phyloP scores from a whole-genome alignment of 2,888 invertebrate genomes.

The Euzetes globulus region DNA sequence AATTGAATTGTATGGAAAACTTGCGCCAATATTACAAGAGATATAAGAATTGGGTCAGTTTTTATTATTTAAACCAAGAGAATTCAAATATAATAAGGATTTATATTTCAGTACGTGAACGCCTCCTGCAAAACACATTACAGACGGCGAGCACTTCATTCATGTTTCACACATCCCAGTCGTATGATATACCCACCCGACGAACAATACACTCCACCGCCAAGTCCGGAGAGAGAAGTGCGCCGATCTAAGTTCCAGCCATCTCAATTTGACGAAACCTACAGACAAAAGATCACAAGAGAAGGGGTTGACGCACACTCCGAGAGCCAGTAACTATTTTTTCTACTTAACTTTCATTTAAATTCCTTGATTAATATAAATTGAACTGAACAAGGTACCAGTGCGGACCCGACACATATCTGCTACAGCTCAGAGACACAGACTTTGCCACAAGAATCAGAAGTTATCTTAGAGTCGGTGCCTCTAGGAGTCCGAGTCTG shows the following conservation, averaged over 20 bases:
- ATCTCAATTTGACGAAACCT: conserved; percentile 41
- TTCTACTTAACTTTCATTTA: neutral
- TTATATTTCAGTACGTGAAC: conserved; percentile 61
- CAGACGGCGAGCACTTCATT: conserved; percentile 70
- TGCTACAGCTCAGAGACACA: conserved; percentile 84
- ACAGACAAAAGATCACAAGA: conserved; percentile 38
- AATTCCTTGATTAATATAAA: neutral
- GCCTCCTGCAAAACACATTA: conserved; percentile 80
- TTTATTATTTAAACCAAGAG: conserved; percentile 8
- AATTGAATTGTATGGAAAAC: conserved; percentile 40
- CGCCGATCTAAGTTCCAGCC: conserved; percentile 40
- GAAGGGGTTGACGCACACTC: conserved; percentile 41
- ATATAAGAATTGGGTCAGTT: conserved; percentile 41
- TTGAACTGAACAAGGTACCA: conserved; percentile 59
- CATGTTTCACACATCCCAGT: conserved; percentile 82
- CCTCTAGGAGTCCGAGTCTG: conserved; percentile 42
- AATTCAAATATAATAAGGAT: too few relatives aligned
- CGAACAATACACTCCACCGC: conserved; percentile 40
- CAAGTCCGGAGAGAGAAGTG: conserved; percentile 44
- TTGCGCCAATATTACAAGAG: conserved; percentile 40
- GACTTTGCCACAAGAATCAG: conserved; percentile 87
- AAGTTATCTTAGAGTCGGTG: conserved; percentile 69
- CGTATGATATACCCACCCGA: conserved; percentile 89
- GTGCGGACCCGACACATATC: conserved; percentile 91
- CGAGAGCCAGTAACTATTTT: conserved; percentile 42